These are phyloP conservation scores for Criorhina ranunculi DNA, from an alignment of 2,888 invertebrate species.

Conservation along the genomic window DNA sequence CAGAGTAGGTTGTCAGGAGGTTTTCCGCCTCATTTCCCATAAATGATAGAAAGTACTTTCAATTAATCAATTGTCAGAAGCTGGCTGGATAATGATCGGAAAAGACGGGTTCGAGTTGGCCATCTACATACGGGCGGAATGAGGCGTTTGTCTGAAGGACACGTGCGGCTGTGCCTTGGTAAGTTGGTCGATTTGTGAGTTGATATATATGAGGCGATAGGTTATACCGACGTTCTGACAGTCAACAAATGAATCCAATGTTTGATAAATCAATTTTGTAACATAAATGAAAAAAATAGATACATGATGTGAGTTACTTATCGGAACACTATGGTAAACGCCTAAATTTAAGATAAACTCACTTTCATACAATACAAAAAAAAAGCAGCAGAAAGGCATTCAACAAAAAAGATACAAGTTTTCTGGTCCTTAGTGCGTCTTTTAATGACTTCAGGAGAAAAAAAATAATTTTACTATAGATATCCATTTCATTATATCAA, in stretches of 20 bases:
- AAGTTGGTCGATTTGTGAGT: conserved; percentile 27
- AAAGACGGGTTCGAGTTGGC: conserved; percentile 47
- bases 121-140: conserved; percentile 51
- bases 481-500: no score
- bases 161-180: conserved; percentile 29
- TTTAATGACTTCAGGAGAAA: no score
- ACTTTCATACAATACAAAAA: no score
- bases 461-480: no score
- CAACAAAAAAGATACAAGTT: no score
- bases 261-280: conserved; percentile 26
- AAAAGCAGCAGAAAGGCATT: no score
- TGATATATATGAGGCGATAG: conserved; percentile 40
- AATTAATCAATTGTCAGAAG: conserved; percentile 75
- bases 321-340: not conserved
- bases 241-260: conserved; percentile 16
- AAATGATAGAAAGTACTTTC: conserved; percentile 67
- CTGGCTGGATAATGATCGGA: conserved; percentile 64
- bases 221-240: conserved; percentile 25
- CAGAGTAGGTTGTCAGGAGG: conserved; percentile 39
- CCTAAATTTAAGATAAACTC: not conserved
- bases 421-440: no score
- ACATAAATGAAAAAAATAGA: not conserved
- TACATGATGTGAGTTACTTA: not conserved
- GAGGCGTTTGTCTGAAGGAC: conserved; percentile 12
- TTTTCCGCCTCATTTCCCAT: conserved; percentile 70